Percentiles rank a stretch among this genome's conserved stretches.
Conservation (phyloP, 1,140 invertebrate genomes). For the Bombus turneri region DNA sequence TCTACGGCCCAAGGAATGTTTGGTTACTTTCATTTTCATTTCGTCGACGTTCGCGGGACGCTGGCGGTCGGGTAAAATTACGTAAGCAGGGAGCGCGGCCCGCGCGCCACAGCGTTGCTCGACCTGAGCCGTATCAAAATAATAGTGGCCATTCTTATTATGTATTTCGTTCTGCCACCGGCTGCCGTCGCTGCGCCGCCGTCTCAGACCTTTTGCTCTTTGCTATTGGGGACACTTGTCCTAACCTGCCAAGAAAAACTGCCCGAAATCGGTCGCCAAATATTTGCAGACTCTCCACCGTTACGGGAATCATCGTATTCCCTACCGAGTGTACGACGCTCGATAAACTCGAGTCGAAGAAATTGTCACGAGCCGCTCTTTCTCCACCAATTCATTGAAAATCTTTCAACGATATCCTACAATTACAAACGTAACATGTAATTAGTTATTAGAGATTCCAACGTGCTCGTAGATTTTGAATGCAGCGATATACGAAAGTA, state of each 20-base stretch:
- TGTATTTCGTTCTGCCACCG: conserved; percentile 50
- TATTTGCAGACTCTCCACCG: neutral
- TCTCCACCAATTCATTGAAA: no score
- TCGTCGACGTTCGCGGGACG: conserved; percentile 73
- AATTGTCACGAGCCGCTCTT: neutral
- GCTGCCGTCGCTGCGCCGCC: neutral
- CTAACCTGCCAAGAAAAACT: conserved; percentile 16
- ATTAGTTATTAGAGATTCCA: no score
- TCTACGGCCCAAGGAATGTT: conserved; percentile 74
- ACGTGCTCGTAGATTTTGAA: no score
- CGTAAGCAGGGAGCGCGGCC: conserved; percentile 63
- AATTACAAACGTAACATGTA: no score
- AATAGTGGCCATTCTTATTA: conserved; percentile 79
- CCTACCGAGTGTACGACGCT: rapidly evolving
- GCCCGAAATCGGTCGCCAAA: conserved; percentile 10
- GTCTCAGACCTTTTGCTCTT: neutral
- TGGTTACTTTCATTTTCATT: conserved; percentile 81
- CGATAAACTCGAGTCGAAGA: neutral
- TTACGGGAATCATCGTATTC: no score
- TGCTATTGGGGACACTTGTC: neutral
- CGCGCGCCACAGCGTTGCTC: conserved; percentile 36
- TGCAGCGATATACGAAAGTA: no score
- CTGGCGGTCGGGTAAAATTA: conserved; percentile 63
- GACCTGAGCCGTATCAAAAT: conserved; percentile 78
- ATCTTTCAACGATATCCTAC: no score